phyloP scores from a whole-genome alignment of 2,888 invertebrate species.

The Papilio elwesi region DNA sequence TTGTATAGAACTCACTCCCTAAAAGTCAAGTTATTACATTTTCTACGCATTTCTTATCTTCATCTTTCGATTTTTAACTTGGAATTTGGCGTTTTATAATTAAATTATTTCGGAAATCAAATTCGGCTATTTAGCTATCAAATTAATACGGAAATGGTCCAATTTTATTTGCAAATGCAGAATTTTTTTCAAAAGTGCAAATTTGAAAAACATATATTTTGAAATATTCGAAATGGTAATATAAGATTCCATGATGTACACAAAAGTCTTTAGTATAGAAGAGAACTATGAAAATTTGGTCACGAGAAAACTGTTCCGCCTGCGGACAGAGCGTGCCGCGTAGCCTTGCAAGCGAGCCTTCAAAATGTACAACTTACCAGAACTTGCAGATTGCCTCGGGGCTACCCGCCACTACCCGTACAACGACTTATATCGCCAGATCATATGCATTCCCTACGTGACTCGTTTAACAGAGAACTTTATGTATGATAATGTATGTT shows the following conservation, averaged over 20 bases:
- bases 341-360: constrained; percentile 16
- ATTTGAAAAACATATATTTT: too few species aligned
- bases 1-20: too few species aligned
- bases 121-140: too few species aligned
- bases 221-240: too few species aligned
- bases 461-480: constrained; percentile 5
- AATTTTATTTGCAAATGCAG: too few species aligned
- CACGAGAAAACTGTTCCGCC: constrained; percentile 19
- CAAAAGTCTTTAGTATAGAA: background rate
- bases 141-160: too few species aligned
- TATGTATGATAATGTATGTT: constrained; percentile 1
- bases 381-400: constrained; percentile 28
- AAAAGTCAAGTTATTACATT: too few species aligned
- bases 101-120: too few species aligned
- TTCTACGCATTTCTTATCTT: too few species aligned
- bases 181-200: too few species aligned
- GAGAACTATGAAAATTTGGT: constrained; percentile 17
- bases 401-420: background rate
- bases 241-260: background rate
- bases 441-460: constrained; percentile 22
- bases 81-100: too few species aligned
- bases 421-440: constrained; percentile 20
- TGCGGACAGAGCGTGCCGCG: constrained; percentile 1
- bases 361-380: constrained; percentile 18
- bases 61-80: too few species aligned